phyloP scores from a whole-genome alignment of 1,140 invertebrate species.

The Drosophila watanabei region DNA sequence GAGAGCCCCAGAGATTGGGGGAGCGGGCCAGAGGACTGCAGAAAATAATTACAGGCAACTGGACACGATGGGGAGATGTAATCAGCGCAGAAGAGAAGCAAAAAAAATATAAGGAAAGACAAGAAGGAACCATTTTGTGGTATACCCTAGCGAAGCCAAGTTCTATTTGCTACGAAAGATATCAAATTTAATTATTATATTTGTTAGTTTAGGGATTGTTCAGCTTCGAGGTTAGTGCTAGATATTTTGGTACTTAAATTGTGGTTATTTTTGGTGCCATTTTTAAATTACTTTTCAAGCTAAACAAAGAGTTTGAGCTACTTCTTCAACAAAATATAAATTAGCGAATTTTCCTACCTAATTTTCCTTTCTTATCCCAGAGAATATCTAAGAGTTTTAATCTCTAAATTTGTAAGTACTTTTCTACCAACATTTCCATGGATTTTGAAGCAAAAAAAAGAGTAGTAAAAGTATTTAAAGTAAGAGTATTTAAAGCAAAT shows the following conservation, averaged over 20 bases:
- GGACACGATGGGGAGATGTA: slow-evolving; percentile 64
- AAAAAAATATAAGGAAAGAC: background rate
- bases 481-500: slow-evolving; percentile 1
- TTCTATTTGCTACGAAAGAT: background rate
- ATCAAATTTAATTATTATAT: background rate
- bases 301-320: background rate
- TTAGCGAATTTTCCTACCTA: too few species aligned
- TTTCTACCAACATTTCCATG: background rate
- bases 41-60: slow-evolving; percentile 74
- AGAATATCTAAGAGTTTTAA: background rate
- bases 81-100: slow-evolving; percentile 56
- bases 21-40: slow-evolving; percentile 42
- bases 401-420: background rate
- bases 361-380: background rate
- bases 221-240: background rate
- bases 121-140: slow-evolving; percentile 14
- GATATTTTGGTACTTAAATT: background rate
- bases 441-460: background rate
- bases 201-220: background rate
- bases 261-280: background rate
- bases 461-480: background rate
- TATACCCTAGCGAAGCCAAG: slow-evolving; percentile 2
- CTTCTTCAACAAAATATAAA: too few species aligned
- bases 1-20: slow-evolving; percentile 49
- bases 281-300: too few species aligned